phyloP scores from a whole-genome alignment of 2,888 invertebrate genomes.

The Agonopterix heracliana region DNA sequence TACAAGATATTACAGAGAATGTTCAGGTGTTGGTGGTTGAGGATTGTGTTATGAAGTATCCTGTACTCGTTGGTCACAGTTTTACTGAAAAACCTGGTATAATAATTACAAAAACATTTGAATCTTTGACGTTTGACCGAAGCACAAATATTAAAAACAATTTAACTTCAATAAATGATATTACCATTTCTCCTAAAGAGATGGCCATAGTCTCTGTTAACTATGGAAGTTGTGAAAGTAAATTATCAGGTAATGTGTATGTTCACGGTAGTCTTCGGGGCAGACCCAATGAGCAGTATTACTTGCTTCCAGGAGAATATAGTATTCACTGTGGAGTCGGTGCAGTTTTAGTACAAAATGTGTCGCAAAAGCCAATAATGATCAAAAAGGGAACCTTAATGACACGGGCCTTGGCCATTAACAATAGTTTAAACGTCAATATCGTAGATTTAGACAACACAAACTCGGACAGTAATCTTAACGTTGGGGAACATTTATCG shows the following conservation, averaged over 20 bases:
- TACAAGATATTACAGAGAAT: slow-evolving; percentile 2
- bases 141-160: background rate
- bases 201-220: background rate
- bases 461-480: background rate
- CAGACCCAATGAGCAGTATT: background rate
- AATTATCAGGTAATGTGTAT: background rate
- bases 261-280: background rate
- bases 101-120: background rate
- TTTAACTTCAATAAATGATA: background rate
- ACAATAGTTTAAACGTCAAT: background rate
- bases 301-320: slow-evolving; percentile 8
- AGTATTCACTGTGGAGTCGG: background rate
- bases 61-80: slow-evolving; percentile 1
- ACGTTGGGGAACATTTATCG: background rate
- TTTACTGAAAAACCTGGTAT: slow-evolving; percentile 4
- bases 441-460: background rate
- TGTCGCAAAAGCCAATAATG: background rate
- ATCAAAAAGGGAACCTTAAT: background rate
- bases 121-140: background rate
- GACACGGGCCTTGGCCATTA: background rate
- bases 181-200: background rate
- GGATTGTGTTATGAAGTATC: background rate
- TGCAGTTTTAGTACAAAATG: background rate
- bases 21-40: background rate
- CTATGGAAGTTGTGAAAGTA: background rate